Evolutionary conservation across 2,888 invertebrate species (phyloP).

Genomic region (Automeris io): DNA sequence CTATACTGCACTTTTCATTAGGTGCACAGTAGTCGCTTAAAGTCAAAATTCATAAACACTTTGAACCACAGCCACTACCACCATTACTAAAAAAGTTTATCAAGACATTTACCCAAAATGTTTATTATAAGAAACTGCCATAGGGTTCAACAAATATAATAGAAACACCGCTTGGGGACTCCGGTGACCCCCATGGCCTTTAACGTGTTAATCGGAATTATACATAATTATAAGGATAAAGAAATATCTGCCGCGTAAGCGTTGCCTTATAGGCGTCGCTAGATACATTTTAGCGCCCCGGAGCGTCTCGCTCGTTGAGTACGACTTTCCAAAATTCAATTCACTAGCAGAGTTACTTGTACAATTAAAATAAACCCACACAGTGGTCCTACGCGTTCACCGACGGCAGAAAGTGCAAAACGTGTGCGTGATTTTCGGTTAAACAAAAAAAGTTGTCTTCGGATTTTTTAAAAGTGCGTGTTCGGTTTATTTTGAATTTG

Average conservation of each 20-base stretch:
- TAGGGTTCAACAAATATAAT: too few relatives aligned
- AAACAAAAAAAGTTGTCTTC: not conserved
- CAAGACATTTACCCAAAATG: too few relatives aligned
- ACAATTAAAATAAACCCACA: conserved; percentile 35
- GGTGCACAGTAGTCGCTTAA: too few relatives aligned
- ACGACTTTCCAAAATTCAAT: conserved; percentile 69
- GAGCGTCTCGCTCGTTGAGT: conserved; percentile 52
- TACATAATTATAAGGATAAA: too few relatives aligned
- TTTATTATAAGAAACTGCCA: too few relatives aligned
- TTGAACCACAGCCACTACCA: too few relatives aligned
- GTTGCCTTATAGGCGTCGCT: not conserved
- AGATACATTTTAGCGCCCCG: not conserved
- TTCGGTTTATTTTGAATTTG: not conserved
- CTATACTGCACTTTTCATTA: too few relatives aligned
- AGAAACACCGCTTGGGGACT: too few relatives aligned
- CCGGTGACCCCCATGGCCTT: too few relatives aligned
- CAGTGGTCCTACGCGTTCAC: conserved; percentile 35
- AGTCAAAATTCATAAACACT: too few relatives aligned
- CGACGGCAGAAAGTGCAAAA: conserved; percentile 9
- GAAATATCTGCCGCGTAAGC: not conserved
- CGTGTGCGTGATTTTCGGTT: conserved; percentile 1
- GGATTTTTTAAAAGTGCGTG: conserved; percentile 8
- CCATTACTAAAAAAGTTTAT: too few relatives aligned
- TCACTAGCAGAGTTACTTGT: conserved; percentile 35
- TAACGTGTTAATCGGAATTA: too few relatives aligned